Percentiles rank a stretch among this genome's conserved stretches.
phyloP scores from a whole-genome alignment of 2,113 vertebrate species.

The Lichenostomus cassidix region DNA sequence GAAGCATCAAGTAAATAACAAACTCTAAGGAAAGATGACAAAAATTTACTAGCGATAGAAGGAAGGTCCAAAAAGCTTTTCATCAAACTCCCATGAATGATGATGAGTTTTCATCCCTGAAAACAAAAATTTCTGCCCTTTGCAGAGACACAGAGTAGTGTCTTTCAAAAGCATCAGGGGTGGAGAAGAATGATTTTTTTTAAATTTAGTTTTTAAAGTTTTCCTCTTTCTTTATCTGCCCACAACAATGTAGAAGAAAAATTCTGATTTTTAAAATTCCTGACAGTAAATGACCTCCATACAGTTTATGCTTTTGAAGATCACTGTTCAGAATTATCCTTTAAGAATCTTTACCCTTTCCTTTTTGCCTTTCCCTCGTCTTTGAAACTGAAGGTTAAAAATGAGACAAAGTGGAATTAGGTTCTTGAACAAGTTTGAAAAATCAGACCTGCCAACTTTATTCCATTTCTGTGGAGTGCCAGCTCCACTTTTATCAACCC shows the following conservation, averaged over 20 bases:
- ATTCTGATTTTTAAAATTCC: neutral
- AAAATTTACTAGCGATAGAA: neutral
- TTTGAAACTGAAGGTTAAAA: conserved; percentile 12
- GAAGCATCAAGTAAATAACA: neutral
- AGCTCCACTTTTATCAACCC: neutral
- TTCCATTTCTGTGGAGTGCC: neutral
- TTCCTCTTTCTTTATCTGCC: neutral
- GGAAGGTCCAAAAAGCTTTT: neutral
- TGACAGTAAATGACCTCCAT: neutral
- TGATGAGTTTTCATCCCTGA: neutral
- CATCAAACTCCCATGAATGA: neutral
- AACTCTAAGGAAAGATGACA: neutral
- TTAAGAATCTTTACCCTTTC: neutral
- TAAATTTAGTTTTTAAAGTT: neutral
- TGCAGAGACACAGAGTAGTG: neutral
- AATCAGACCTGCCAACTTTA: conserved; percentile 2
- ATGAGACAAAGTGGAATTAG: neutral
- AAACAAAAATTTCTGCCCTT: neutral
- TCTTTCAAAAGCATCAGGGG: neutral
- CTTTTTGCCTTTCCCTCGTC: neutral
- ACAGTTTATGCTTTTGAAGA: neutral
- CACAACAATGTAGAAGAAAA: neutral
- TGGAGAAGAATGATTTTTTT: neutral
- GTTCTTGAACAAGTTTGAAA: neutral
- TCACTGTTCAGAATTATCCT: neutral